Evolutionary conservation across 1,140 invertebrate genomes (phyloP).

Genomic region (Cherax quadricarinatus): DNA sequence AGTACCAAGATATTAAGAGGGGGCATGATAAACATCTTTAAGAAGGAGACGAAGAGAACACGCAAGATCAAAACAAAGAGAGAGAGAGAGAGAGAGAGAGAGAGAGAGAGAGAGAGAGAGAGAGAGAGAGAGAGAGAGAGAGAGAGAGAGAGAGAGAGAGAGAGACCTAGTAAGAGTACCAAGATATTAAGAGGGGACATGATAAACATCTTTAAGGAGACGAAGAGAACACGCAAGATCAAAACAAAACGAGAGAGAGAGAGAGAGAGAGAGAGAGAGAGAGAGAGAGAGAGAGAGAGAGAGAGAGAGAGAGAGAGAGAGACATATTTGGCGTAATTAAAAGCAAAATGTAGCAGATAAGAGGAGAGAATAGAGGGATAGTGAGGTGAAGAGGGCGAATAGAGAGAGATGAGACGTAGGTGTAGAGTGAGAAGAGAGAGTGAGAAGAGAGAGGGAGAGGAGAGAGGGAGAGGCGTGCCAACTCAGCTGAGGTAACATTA

Average conservation of each 20-base stretch:
- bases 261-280: background rate
- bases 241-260: background rate
- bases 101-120: background rate
- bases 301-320: conserved; percentile 16
- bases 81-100: background rate
- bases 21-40: no score
- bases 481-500: conserved; percentile 66
- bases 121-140: background rate
- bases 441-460: conserved; percentile 3
- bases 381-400: no score
- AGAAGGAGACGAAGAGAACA: background rate
- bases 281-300: conserved; percentile 27
- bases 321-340: no score
- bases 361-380: no score
- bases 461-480: conserved; percentile 29
- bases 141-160: background rate
- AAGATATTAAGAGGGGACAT: no score
- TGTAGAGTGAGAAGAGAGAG: background rate
- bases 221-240: background rate
- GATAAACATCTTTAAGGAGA: background rate
- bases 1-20: no score
- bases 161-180: no score
- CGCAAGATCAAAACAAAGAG: background rate
- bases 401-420: background rate
- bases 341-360: no score